Base-by-base conservation (phyloP, 2,888 invertebrate genomes). In the Argyresthia albistria region DNA sequence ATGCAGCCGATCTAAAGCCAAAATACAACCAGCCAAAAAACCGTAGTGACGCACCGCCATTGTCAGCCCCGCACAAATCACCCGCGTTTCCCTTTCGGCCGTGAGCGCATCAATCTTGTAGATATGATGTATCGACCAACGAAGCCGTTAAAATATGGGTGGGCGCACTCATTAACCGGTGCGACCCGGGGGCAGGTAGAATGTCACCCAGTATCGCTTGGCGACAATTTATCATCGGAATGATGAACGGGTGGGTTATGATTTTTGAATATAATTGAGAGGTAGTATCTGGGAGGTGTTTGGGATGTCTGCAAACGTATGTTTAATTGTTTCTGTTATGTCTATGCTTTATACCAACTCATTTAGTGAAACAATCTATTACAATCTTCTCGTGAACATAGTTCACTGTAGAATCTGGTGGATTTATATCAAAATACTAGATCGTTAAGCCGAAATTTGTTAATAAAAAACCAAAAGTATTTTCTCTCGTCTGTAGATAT, bases 31-130 rank as follows among this genome's bases (percentile, higher is more conserved):
- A 6, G 6, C 12, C 11, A 16, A 25, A 10, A 1, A 46, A 25
- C 11, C 76, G 77, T 77, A 76, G 65, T 74, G 75, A 76, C 76
- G 77, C 76, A 76, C 76, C 67, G 56, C 69, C 63, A 74, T 78
- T 78, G 76, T 76, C 64, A 59, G 60, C 64, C 56, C 43, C 58
- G 64, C 74, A 75, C 79, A 80, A 79, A 80, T 80, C 80, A 80
- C 25, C 25, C 25, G 25, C 25, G 25, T 66, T 70, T 73, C 73
- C 75, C 76, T 76, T 72, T 74, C 69, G 64, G 60, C 57, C 62
- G 57, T 60, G 61, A 59, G 58, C 65, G 68, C 78, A 79, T 79
- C 76, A 77, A 79, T 79, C 75, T 76, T 70, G 66, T 60, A 64
- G 65, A 67, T 67, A 67, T 80, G 79, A 84, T 83, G 77, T 80